Conservation (phyloP, 1,140 invertebrate genomes). For the Sinella curviseta region DNA sequence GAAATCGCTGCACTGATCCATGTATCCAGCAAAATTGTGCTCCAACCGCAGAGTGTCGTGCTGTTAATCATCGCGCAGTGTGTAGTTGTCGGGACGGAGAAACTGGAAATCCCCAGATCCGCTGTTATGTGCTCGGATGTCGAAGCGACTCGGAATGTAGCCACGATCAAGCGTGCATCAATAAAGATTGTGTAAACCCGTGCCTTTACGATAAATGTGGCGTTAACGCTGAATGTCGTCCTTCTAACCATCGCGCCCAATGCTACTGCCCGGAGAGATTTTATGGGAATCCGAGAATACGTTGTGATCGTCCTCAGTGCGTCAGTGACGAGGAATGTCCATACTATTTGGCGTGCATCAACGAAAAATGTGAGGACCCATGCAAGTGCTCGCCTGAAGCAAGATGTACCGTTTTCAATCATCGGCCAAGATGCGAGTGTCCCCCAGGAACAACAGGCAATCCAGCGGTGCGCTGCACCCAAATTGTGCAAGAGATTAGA, state of each 20-base stretch:
- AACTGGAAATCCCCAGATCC: slow-evolving; percentile 78
- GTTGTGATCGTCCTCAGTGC: slow-evolving; percentile 78
- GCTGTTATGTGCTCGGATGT: slow-evolving; percentile 78
- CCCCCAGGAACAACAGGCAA: slow-evolving; percentile 79
- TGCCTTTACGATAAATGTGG: slow-evolving; percentile 79
- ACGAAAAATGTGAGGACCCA: slow-evolving; percentile 74
- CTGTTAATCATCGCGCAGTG: slow-evolving; percentile 75
- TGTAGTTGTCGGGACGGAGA: slow-evolving; percentile 81
- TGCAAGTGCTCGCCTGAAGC: slow-evolving; percentile 72
- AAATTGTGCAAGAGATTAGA: slow-evolving; percentile 57
- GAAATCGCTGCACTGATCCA: slow-evolving; percentile 74
- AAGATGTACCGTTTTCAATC: slow-evolving; percentile 73
- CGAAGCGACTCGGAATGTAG: slow-evolving; percentile 80
- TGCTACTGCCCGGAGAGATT: slow-evolving; percentile 77
- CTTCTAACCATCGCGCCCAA: slow-evolving; percentile 70
- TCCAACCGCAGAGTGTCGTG: slow-evolving; percentile 74
- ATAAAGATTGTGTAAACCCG: slow-evolving; percentile 77
- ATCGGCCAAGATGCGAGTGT: slow-evolving; percentile 75
- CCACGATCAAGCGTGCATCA: slow-evolving; percentile 77
- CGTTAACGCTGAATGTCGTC: slow-evolving; percentile 73
- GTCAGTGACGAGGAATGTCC: slow-evolving; percentile 70
- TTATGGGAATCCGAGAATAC: slow-evolving; percentile 71
- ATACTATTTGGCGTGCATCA: slow-evolving; percentile 70
- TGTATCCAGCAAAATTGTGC: slow-evolving; percentile 65
- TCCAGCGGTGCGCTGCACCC: slow-evolving; percentile 65